phyloP scores from a whole-genome alignment of 1,140 invertebrate genomes.

The Portunus trituberculatus region DNA sequence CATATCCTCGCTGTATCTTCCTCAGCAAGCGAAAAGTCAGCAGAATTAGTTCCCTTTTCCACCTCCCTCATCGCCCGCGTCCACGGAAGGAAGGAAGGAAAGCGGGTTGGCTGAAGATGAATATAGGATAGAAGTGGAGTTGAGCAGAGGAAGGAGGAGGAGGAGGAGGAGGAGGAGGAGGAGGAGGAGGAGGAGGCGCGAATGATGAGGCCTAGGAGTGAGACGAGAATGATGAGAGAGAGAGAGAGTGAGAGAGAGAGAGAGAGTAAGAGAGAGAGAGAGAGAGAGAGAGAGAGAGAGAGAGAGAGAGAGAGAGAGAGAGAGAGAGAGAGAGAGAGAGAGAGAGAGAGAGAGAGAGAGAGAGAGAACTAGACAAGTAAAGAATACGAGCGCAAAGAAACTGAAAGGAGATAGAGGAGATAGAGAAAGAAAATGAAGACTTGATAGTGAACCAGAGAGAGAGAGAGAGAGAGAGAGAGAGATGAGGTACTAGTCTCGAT shows the following conservation, averaged over 20 bases:
- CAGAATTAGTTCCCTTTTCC: too few species aligned
- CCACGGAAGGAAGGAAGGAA: not conserved
- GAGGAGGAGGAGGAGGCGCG: not conserved
- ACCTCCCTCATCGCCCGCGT: too few species aligned
- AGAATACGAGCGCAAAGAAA: not conserved
- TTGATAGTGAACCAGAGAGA: not conserved
- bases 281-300: conserved; percentile 5
- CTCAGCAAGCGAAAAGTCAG: too few species aligned
- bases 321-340: not conserved
- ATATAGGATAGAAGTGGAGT: not conserved
- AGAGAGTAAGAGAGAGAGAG: too few species aligned
- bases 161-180: not conserved
- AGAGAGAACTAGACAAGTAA: not conserved
- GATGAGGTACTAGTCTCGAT: not conserved
- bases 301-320: conserved; percentile 2
- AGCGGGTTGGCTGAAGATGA: not conserved
- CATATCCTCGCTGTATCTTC: too few species aligned
- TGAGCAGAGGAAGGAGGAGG: not conserved
- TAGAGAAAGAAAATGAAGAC: not conserved
- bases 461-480: not conserved
- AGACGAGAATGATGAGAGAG: not conserved
- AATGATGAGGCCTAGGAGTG: not conserved
- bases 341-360: not conserved
- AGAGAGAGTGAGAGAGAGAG: not conserved
- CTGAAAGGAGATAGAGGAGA: not conserved